Base-by-base conservation (phyloP, 2,113 vertebrate species). In the Craseonycteris thonglongyai region DNA sequence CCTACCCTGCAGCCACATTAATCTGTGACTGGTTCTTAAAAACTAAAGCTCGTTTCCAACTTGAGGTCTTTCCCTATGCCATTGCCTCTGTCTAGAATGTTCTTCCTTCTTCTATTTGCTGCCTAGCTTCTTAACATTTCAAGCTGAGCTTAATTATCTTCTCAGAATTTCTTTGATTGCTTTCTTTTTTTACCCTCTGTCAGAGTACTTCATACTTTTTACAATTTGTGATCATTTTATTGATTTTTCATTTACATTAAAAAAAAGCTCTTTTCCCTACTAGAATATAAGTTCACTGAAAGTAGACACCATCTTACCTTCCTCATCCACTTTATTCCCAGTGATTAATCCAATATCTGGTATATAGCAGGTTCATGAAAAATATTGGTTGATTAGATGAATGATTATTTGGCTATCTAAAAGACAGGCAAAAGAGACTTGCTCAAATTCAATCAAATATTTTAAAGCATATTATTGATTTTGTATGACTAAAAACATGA, bases 401-500 rank as follows among this genome's bases (percentile, higher is more conserved):
- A 47, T 21, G 11, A 81, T 69, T 63, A 47, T 91, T 90, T 88
- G 45, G 35, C 3, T 45, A 33, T 78, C 16, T 58, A 26, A 91
- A 74, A 89, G 30, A 42, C 10, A 91, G 40, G 42, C 47, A 68
- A 54, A 63, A 51, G 35, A 78, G 40, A 69, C 2, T 78, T 82
- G 11, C 33, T 91, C 28, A 72, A 61, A 69, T 68, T 63, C 42
- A 84, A 81, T 59, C 16, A 63, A 88, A 74, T 87, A 74, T 58
- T 80, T 72, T 66, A 49, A 63, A 72, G 21, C 15, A 69, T 47
- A 5, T n/a, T 82, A 87, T 30, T 54, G 4, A 78, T 19, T 61
- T 66, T 68, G 47, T 22, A 42, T 51, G 26, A 40, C 58, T 84
- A 69, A 76, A 90, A 94, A 51, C 28, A 74, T 86, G 80, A 54